Conservation (phyloP, 2,888 invertebrate genomes). For the Myathropa florea region DNA sequence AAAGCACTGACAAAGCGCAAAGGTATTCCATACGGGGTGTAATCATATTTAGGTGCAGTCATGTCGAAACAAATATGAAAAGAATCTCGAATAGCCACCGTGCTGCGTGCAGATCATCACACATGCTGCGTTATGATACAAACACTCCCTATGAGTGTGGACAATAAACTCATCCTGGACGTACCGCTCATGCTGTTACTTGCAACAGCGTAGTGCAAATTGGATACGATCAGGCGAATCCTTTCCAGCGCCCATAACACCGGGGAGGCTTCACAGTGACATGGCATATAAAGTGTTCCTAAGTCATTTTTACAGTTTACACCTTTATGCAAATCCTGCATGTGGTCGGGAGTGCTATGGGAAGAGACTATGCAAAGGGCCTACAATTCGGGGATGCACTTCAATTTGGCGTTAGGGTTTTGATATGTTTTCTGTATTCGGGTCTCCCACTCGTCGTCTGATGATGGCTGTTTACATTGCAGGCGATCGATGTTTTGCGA, state of each 20-base stretch:
- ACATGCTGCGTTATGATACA: constrained; percentile 70
- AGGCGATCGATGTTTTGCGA: constrained; percentile 50
- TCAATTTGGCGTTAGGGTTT: constrained; percentile 55
- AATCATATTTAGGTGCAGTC: constrained; percentile 56
- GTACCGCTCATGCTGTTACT: constrained; percentile 50
- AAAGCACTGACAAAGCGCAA: constrained; percentile 17
- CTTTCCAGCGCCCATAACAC: constrained; percentile 29
- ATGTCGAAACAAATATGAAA: constrained; percentile 61
- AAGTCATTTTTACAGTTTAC: constrained; percentile 74
- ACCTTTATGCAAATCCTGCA: constrained; percentile 79
- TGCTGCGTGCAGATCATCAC: constrained; percentile 67
- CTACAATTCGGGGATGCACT: constrained; percentile 68
- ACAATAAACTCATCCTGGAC: constrained; percentile 59
- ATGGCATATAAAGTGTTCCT: constrained; percentile 66
- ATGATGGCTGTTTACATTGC: constrained; percentile 60
- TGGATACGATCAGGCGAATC: constrained; percentile 50
- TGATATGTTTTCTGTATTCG: constrained; percentile 62
- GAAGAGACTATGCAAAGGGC: constrained; percentile 20
- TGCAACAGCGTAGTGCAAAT: constrained; percentile 62
- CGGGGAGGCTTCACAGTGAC: constrained; percentile 49
- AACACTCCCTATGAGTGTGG: constrained; percentile 58
- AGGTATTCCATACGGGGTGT: constrained; percentile 36
- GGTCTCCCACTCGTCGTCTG: constrained; percentile 64
- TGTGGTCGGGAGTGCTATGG: constrained; percentile 32
- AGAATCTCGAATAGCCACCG: constrained; percentile 56